Percentiles rank a stretch among this genome's conserved stretches.
These are phyloP conservation scores for Ooceraea biroi DNA, from an alignment of 1,140 invertebrate species.

Conservation along the genomic window DNA sequence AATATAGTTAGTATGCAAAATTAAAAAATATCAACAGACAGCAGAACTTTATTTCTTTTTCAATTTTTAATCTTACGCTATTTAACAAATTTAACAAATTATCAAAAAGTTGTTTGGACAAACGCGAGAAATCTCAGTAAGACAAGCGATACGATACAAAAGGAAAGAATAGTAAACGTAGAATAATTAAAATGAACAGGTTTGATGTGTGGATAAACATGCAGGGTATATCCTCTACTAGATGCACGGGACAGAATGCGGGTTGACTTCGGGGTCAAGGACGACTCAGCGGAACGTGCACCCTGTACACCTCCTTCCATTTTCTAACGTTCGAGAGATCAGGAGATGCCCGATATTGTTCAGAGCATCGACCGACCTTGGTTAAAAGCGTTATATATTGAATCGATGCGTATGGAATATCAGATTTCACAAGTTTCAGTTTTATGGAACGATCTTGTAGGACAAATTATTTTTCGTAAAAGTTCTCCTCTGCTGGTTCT, in stretches of 20 bases:
- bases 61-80: no score
- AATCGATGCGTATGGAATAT: slow-evolving; percentile 9
- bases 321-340: slow-evolving; percentile 31
- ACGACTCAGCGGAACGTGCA: slow-evolving; percentile 71
- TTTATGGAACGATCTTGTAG: neutral
- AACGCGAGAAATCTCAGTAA: no score
- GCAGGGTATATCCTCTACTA: slow-evolving; percentile 71
- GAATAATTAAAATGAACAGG: slow-evolving; percentile 39
- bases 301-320: slow-evolving; percentile 56
- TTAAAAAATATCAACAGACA: neutral
- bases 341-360: slow-evolving; percentile 46
- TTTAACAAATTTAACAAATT: no score
- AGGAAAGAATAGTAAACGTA: neutral
- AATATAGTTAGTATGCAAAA: neutral
- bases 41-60: no score
- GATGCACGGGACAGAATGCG: slow-evolving; percentile 71
- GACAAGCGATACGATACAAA: neutral
- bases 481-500: no score
- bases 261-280: slow-evolving; percentile 76
- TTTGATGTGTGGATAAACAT: slow-evolving; percentile 50
- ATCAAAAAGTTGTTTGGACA: no score
- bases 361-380: slow-evolving; percentile 60
- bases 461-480: neutral
- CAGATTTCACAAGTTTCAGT: neutral
- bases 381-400: slow-evolving; percentile 30